Conservation (phyloP, 2,113 vertebrate genomes). For the Gulo gulo region DNA sequence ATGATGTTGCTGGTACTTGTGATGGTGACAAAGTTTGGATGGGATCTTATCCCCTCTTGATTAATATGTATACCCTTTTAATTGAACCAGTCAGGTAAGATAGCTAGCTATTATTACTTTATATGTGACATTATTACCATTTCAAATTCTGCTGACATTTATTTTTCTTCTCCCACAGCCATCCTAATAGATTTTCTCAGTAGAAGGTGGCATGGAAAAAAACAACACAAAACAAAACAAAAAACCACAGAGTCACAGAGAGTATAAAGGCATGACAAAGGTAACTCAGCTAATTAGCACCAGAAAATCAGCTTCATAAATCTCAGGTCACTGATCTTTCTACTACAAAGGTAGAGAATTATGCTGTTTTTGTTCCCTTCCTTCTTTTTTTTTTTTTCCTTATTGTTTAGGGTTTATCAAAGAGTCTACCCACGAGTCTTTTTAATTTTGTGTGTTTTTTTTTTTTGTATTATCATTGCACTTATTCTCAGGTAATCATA, state of each 20-base stretch:
- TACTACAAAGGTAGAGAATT: not conserved
- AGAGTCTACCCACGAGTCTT: not conserved
- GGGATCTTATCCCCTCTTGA: not conserved
- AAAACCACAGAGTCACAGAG: not conserved
- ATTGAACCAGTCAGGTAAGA: not conserved
- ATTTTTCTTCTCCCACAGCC: not conserved
- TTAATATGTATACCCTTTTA: not conserved
- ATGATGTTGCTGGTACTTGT: not conserved
- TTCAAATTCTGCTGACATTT: not conserved
- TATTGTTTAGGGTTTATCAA: not conserved
- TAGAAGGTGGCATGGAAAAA: not conserved
- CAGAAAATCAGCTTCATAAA: not conserved
- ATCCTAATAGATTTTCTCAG: not conserved
- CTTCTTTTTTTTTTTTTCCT: not conserved
- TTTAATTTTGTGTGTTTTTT: not conserved
- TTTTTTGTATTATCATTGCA: not conserved
- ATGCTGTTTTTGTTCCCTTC: not conserved
- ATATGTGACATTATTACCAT: not conserved
- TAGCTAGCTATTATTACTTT: not conserved
- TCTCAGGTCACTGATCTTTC: not conserved
- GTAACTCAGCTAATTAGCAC: not conserved
- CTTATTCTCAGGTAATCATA: not conserved
- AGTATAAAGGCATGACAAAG: not conserved
- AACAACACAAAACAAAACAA: no score
- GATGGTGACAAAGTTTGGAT: not conserved